Base-by-base conservation (phyloP, 2,113 vertebrate species). In the Parus major region DNA sequence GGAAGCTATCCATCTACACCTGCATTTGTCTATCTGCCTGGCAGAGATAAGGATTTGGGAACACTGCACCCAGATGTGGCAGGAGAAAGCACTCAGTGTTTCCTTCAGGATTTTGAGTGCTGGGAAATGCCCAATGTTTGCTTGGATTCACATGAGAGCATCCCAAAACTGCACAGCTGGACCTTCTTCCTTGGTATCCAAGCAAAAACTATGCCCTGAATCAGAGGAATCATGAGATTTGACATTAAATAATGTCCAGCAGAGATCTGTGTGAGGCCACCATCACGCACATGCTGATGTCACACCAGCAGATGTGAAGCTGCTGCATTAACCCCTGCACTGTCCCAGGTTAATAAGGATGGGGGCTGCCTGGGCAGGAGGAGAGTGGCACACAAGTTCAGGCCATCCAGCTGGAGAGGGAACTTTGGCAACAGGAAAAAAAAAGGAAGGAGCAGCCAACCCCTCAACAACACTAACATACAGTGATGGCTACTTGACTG, bases 401-500 rank as follows among this genome's bases (percentile, higher is more conserved):
- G 75, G 59, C 50, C 65, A 3, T 39, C n/a, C 12, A 42, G 21
- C 59, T 59, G 56, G 42, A 93, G 71, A 76, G 44, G 27, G 42
- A 82, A 57, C 83, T 70, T 25, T 29, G 79, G 92, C 4, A 11
- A 65, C 14, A 23, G 36, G 27, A 25, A n/a, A 35, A 46, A 78
- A 8, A 21, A 68, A 52, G 31, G 21, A 59, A 73, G 15, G 36
- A 57, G 28, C 33, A 71, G 24, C 8, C 83, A 55, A 24, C 5
- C 22, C 31, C 33, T 19, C 29, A 44, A 19, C 13, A 69, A 13
- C 71, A 36, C 12, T 8, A 47, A 8, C 25, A 61, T 12, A 31
- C 7, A 8, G 2, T 4, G 55, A 15, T 8, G 27, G n/a, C 8
- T 35, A 1, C 35, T 57, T 60, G 33, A n/a, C 70, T 2, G 0